These are phyloP conservation scores for Peromyscus aztecus DNA, from an alignment of 2,797 vertebrate genomes.

Conservation along the genomic window DNA sequence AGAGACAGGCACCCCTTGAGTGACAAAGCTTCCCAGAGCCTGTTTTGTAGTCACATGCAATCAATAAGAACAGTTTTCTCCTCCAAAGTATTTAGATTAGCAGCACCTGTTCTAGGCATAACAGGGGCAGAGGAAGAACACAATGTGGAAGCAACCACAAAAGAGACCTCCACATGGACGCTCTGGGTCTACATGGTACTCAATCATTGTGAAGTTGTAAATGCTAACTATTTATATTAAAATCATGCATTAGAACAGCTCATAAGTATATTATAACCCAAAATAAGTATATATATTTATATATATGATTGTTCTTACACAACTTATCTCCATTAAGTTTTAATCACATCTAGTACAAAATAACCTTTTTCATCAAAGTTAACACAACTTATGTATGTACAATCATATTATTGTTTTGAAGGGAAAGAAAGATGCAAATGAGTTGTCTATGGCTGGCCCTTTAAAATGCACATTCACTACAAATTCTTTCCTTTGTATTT, in stretches of 20 bases:
- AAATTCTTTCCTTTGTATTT: background rate
- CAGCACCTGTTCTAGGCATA: slow-evolving; percentile 73
- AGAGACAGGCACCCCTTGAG: slow-evolving; percentile 69
- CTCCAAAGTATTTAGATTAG: slow-evolving; percentile 71
- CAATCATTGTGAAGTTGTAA: slow-evolving; percentile 43
- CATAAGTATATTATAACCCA: background rate
- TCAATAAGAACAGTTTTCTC: slow-evolving; percentile 69
- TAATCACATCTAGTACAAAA: slow-evolving; percentile 8
- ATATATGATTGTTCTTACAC: background rate
- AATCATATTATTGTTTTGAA: background rate
- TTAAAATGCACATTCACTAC: slow-evolving; percentile 34
- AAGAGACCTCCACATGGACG: background rate
- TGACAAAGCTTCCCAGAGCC: slow-evolving; percentile 68
- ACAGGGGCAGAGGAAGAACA: slow-evolving; percentile 28
- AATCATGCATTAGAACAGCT: background rate
- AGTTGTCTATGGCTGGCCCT: background rate
- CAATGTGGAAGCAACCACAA: slow-evolving; percentile 3
- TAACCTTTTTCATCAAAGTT: slow-evolving; percentile 52
- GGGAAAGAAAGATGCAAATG: background rate
- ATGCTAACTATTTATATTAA: slow-evolving; percentile 16
- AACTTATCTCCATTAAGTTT: background rate
- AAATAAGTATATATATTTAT: background rate
- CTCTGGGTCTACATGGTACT: background rate
- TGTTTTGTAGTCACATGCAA: slow-evolving; percentile 68
- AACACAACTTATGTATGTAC: background rate